A percentile compares a stretch with the other conserved stretches of the same genome.
phyloP scores from a whole-genome alignment of 1,140 invertebrate genomes.

The Cylas formicarius region DNA sequence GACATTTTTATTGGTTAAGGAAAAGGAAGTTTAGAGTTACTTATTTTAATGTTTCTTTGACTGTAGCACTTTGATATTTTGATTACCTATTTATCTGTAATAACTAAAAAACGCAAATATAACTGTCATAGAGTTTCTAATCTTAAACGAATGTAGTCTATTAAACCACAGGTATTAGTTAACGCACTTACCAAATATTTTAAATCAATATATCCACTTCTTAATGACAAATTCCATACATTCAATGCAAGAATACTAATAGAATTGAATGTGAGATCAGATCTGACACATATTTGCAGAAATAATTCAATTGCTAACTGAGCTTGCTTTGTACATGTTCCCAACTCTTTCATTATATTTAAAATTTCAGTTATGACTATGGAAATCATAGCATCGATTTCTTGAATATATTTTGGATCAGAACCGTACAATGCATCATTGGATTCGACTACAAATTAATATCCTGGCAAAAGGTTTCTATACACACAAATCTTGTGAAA shows the following conservation, averaged over 20 bases:
- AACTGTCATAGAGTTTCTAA: conserved; percentile 5
- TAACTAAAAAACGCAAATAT: background rate
- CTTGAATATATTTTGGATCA: conserved; percentile 76
- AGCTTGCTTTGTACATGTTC: conserved; percentile 58
- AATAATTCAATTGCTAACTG: conserved; percentile 67
- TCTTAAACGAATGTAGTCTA: background rate
- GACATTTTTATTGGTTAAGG: background rate
- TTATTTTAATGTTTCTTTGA: background rate
- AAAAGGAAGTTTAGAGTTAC: background rate
- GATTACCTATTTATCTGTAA: background rate
- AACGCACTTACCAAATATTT: conserved; percentile 42
- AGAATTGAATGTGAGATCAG: conserved; percentile 22
- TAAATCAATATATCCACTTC: conserved; percentile 48
- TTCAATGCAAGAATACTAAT: conserved; percentile 59
- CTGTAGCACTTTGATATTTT: background rate
- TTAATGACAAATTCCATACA: conserved; percentile 70
- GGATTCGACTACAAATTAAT: conserved; percentile 81
- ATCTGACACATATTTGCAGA: conserved; percentile 60
- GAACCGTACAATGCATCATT: conserved; percentile 90
- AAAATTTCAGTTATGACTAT: conserved; percentile 74
- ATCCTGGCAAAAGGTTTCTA: too few relatives aligned
- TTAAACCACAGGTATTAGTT: too few relatives aligned
- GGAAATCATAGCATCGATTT: conserved; percentile 71
- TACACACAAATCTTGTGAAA: conserved; percentile 4
- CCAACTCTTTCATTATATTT: conserved; percentile 59